Conservation (phyloP, 2,113 vertebrate genomes). For the Hippolais icterina region DNA sequence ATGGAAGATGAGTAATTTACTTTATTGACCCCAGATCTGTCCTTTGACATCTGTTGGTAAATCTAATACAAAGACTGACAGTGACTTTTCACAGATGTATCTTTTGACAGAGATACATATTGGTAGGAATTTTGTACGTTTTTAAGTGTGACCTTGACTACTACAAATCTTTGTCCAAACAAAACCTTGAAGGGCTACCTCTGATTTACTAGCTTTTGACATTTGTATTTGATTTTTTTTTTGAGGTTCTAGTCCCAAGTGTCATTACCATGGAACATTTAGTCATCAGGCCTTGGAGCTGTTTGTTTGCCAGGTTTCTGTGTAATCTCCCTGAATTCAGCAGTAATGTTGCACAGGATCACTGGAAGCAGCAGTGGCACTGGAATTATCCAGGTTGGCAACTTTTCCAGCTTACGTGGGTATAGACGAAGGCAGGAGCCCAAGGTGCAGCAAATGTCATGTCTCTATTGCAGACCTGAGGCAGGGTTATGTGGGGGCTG, state of each 20-base stretch:
- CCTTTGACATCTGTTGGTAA: not conserved
- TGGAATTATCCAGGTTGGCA: fast-evolving
- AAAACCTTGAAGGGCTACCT: not conserved
- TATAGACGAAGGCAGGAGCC: not conserved
- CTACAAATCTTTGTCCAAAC: not conserved
- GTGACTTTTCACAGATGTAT: not conserved
- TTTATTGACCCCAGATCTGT: not conserved
- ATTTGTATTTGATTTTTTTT: not conserved
- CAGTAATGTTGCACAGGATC: fast-evolving
- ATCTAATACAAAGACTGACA: not conserved
- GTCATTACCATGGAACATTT: not conserved
- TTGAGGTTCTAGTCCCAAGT: not conserved
- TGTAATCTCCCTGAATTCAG: not conserved
- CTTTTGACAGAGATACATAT: not conserved
- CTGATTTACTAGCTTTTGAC: not conserved
- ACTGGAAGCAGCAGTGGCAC: not conserved
- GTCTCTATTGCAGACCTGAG: fast-evolving
- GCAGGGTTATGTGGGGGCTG: not conserved
- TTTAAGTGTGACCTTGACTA: not conserved
- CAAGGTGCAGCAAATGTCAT: not conserved
- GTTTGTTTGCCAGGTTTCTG: not conserved
- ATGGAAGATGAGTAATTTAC: not conserved
- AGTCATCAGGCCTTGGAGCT: not conserved
- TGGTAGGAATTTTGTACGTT: not conserved
- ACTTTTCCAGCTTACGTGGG: fast-evolving